These are phyloP conservation scores for Eupithecia insigniata DNA, from an alignment of 2,888 invertebrate genomes.

Conservation along the genomic window DNA sequence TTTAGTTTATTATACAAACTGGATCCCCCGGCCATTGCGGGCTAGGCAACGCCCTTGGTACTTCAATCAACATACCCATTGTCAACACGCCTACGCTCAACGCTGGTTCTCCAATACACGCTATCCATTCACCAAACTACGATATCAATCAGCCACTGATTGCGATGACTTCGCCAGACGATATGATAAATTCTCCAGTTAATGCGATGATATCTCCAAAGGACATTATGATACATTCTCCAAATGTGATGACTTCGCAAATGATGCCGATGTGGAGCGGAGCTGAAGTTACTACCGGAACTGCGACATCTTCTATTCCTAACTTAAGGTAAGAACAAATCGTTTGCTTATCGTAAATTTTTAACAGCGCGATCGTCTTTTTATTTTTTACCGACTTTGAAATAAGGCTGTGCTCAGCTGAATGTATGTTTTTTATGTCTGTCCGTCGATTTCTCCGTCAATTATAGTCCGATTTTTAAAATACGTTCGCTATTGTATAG, in stretches of 20 bases:
- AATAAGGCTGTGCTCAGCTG: no score
- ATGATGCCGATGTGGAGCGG: conserved; percentile 31
- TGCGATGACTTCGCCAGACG: neutral
- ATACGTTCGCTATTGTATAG: no score
- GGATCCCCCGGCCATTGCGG: conserved; percentile 50
- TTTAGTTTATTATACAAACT: conserved; percentile 38
- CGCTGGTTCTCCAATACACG: conserved; percentile 8
- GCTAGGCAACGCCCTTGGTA: conserved; percentile 49
- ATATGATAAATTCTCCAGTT: neutral
- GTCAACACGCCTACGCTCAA: no score
- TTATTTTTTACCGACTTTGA: no score
- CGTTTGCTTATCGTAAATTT: no score
- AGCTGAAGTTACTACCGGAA: neutral
- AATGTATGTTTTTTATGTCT: no score
- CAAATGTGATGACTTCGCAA: conserved; percentile 12
- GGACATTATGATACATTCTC: neutral
- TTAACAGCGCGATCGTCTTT: no score
- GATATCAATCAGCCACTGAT: neutral
- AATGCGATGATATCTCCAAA: neutral
- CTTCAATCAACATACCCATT: conserved; percentile 17
- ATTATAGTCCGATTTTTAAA: no score
- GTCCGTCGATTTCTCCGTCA: no score
- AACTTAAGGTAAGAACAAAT: conserved; percentile 1
- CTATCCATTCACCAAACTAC: conserved; percentile 1
- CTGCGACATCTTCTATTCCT: conserved; percentile 11